These are phyloP conservation scores for Pseudomyrmex dendroicus DNA, from an alignment of 1,140 invertebrate species.

Conservation along the genomic window DNA sequence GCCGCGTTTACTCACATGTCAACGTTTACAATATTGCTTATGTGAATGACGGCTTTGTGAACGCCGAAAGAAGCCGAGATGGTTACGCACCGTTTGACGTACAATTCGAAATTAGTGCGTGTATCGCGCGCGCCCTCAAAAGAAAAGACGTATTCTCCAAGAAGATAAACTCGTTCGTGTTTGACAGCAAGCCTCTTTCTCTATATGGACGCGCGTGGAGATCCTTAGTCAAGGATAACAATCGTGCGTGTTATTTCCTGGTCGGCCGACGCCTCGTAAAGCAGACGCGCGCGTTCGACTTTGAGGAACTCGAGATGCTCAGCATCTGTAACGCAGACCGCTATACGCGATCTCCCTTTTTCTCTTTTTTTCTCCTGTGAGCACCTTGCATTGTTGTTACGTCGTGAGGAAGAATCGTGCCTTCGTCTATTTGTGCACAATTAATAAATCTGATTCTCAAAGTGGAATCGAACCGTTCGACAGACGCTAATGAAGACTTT, in stretches of 20 bases:
- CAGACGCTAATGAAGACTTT: constrained; percentile 1
- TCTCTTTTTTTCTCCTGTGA: neutral
- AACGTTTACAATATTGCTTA: constrained; percentile 4
- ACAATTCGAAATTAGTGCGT: neutral
- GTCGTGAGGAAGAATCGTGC: constrained; percentile 10
- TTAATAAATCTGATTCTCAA: constrained; percentile 36
- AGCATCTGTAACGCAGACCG: constrained; percentile 37
- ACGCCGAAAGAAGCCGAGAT: neutral
- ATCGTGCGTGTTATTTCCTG: constrained; percentile 21
- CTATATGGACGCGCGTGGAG: neutral
- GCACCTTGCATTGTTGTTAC: constrained; percentile 1
- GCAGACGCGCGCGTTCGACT: constrained; percentile 17
- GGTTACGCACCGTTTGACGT: constrained; percentile 3
- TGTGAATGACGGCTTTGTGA: constrained; percentile 39
- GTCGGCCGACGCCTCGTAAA: constrained; percentile 8
- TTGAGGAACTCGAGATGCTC: constrained; percentile 31
- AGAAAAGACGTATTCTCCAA: neutral
- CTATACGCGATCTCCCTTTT: constrained; percentile 6
- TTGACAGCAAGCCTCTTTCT: neutral
- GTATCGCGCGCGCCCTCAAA: neutral
- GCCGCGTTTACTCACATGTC: neutral
- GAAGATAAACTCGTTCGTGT: constrained; percentile 25
- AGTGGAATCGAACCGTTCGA: constrained; percentile 3
- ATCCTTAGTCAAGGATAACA: constrained; percentile 42
- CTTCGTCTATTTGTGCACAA: constrained; percentile 7